Conservation (phyloP, 2,797 vertebrate species). For the Eremophila alpestris region DNA sequence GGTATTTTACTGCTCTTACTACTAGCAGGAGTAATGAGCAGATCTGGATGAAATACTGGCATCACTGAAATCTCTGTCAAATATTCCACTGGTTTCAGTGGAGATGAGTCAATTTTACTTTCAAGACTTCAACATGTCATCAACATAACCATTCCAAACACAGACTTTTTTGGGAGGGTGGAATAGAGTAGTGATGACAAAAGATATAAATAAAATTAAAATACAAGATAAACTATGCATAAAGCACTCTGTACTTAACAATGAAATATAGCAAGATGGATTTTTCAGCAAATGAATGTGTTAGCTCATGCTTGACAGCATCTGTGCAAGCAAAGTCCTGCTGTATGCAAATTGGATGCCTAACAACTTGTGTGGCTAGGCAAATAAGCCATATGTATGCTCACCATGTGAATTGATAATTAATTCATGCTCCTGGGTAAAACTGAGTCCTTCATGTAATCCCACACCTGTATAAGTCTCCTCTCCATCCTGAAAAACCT, state of each 20-base stretch:
- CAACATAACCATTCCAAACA: neutral
- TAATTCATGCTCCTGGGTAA: neutral
- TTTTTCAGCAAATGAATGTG: constrained; percentile 19
- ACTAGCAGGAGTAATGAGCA: neutral
- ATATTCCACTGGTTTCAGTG: neutral
- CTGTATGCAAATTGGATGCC: constrained; percentile 32
- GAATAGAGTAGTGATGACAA: neutral
- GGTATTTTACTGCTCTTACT: neutral
- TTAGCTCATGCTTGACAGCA: neutral
- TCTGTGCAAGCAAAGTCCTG: constrained; percentile 33
- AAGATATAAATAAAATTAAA: constrained; percentile 10
- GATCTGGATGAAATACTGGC: neutral
- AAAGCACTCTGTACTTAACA: neutral
- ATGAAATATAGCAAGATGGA: neutral
- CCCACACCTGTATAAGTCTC: neutral
- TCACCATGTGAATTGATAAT: constrained; percentile 15
- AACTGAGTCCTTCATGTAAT: neutral
- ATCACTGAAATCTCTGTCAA: neutral
- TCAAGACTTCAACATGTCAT: neutral
- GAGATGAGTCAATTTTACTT: neutral
- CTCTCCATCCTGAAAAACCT: neutral
- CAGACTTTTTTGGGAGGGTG: neutral
- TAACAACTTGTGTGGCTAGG: constrained; percentile 34
- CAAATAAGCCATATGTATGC: constrained; percentile 26
- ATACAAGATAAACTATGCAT: neutral